Evolutionary conservation across 2,113 vertebrate species (phyloP).

Genomic region (Prochilodus magdalenae): DNA sequence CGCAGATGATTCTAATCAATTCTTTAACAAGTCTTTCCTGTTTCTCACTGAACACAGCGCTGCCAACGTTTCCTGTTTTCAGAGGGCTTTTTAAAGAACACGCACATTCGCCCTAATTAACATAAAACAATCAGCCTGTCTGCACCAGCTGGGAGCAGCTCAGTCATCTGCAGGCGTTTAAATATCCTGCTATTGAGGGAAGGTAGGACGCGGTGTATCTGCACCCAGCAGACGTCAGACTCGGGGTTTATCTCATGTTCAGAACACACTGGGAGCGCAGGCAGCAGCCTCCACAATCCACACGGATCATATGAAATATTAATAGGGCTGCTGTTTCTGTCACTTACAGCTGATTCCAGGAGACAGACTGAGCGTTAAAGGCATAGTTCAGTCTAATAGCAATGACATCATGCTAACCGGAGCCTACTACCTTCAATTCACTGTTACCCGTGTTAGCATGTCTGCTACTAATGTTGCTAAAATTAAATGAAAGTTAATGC

Average conservation of each 20-base stretch:
- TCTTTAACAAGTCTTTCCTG: conserved; percentile 55
- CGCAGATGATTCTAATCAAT: conserved; percentile 57
- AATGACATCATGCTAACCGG: no score
- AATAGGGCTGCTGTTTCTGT: not conserved
- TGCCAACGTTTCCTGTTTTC: conserved; percentile 36
- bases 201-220: no score
- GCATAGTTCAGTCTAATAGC: no score
- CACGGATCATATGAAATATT: not conserved
- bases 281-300: not conserved
- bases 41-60: conserved; percentile 43
- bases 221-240: no score
- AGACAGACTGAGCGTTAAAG: not conserved
- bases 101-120: conserved; percentile 39
- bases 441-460: no score
- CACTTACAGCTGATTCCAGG: not conserved
- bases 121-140: conserved; percentile 40
- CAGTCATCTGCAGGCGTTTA: conserved; percentile 2
- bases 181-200: not conserved
- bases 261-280: not conserved
- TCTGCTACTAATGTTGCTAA: no score
- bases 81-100: conserved; percentile 4
- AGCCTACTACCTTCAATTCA: no score
- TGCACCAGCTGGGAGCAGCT: conserved; percentile 43
- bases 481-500: no score
- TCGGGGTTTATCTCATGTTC: not conserved